Evolutionary conservation across 2,113 vertebrate genomes (phyloP).

Genomic region (Brachirus orientalis): DNA sequence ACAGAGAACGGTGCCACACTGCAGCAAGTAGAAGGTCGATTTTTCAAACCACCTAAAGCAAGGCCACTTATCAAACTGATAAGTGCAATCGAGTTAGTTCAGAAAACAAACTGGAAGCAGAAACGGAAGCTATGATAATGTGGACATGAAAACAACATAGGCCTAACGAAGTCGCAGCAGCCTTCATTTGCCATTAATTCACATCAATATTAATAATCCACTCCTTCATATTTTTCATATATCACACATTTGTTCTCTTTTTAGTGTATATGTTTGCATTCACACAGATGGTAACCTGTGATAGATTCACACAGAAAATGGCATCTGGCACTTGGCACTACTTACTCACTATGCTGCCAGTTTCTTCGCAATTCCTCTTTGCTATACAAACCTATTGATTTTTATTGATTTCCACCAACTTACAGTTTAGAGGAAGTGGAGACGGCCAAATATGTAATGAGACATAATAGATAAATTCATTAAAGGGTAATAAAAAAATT

Average conservation of each 20-base stretch:
- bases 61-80: background rate
- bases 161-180: too few species aligned
- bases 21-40: background rate
- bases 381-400: slow-evolving; percentile 61
- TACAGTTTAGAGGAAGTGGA: slow-evolving; percentile 36
- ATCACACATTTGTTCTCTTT: slow-evolving; percentile 12
- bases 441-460: slow-evolving; percentile 41
- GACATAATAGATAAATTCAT: slow-evolving; percentile 27
- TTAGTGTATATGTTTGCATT: slow-evolving; percentile 28
- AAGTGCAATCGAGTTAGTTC: too few species aligned
- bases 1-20: background rate
- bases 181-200: slow-evolving; percentile 14
- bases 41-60: slow-evolving; percentile 7
- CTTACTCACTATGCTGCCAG: slow-evolving; percentile 38
- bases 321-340: slow-evolving; percentile 33
- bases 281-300: slow-evolving; percentile 62
- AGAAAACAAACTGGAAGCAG: too few species aligned
- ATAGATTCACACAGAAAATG: slow-evolving; percentile 33
- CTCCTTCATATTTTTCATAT: slow-evolving; percentile 23
- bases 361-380: slow-evolving; percentile 42
- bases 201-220: slow-evolving; percentile 35
- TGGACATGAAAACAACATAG: too few species aligned
- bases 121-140: too few species aligned
- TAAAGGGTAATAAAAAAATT: slow-evolving; percentile 48
- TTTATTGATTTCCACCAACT: slow-evolving; percentile 55